These are phyloP conservation scores for Stichodactyla mertensii DNA, from an alignment of 64 coral and sea anemone species.

Conservation along the genomic window DNA sequence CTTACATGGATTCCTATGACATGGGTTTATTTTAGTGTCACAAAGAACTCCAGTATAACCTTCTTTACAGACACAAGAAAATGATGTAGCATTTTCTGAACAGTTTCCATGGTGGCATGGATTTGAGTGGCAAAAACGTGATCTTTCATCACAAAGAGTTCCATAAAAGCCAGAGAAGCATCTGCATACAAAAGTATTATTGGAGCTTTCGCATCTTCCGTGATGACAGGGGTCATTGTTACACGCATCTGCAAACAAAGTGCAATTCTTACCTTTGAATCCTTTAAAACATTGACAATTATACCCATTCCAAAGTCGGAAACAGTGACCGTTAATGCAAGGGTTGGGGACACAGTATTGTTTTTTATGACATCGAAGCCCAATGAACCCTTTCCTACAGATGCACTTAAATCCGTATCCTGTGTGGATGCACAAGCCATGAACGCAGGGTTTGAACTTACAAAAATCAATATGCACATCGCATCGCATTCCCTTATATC, in stretches of 20 bases:
- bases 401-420: constrained; percentile 52
- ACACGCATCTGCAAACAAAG: constrained; percentile 28
- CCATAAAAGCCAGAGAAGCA: constrained; percentile 61
- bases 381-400: constrained; percentile 56
- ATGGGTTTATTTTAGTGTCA: constrained; percentile 42
- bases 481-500: constrained; percentile 54
- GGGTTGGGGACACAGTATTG: constrained; percentile 46
- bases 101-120: constrained; percentile 56
- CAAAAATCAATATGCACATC: constrained; percentile 38
- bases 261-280: constrained; percentile 54
- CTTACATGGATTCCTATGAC: constrained; percentile 57
- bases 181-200: constrained; percentile 30
- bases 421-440: constrained; percentile 55
- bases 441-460: constrained; percentile 38
- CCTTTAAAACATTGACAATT: constrained; percentile 50
- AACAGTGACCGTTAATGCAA: constrained; percentile 21
- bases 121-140: constrained; percentile 38
- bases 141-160: constrained; percentile 18
- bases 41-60: constrained; percentile 45
- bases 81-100: constrained; percentile 8
- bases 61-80: constrained; percentile 35
- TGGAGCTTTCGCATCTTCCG: constrained; percentile 42
- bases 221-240: constrained; percentile 34
- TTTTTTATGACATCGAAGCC: constrained; percentile 49
- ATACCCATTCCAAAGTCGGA: constrained; percentile 13